Evolutionary conservation across 2,113 vertebrate genomes (phyloP).

Genomic region (Bambusicola thoracicus): DNA sequence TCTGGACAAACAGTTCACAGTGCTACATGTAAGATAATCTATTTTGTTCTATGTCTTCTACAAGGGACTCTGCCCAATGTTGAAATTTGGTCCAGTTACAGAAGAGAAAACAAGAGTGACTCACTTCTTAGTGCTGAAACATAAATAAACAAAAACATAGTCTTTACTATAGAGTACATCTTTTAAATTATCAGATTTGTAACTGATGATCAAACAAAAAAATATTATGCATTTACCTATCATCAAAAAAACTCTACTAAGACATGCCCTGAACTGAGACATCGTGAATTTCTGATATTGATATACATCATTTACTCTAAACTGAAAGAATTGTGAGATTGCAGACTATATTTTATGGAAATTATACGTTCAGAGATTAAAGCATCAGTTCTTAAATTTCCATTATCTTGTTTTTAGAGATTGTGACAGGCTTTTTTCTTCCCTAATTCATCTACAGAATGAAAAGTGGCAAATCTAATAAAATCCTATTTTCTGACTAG

Average conservation of each 20-base stretch:
- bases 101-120: background rate
- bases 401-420: conserved; percentile 31
- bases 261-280: background rate
- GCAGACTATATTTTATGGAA: background rate
- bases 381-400: conserved; percentile 12
- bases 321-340: background rate
- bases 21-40: background rate
- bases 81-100: background rate
- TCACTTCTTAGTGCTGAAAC: background rate
- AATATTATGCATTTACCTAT: background rate
- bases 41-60: background rate
- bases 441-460: conserved; percentile 19
- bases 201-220: background rate
- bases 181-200: background rate
- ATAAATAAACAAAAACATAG: background rate
- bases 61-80: background rate
- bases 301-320: background rate
- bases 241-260: background rate
- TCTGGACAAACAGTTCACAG: background rate
- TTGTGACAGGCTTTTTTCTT: conserved; percentile 39
- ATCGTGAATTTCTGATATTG: background rate
- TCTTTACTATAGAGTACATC: background rate
- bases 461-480: conserved; percentile 10
- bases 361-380: conserved; percentile 1
- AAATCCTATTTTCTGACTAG: conserved; percentile 23